Percentiles rank a stretch among this genome's conserved stretches.
These are phyloP conservation scores for Lepisosteus osseus DNA, from an alignment of 2,113 vertebrate species.

Conservation along the genomic window DNA sequence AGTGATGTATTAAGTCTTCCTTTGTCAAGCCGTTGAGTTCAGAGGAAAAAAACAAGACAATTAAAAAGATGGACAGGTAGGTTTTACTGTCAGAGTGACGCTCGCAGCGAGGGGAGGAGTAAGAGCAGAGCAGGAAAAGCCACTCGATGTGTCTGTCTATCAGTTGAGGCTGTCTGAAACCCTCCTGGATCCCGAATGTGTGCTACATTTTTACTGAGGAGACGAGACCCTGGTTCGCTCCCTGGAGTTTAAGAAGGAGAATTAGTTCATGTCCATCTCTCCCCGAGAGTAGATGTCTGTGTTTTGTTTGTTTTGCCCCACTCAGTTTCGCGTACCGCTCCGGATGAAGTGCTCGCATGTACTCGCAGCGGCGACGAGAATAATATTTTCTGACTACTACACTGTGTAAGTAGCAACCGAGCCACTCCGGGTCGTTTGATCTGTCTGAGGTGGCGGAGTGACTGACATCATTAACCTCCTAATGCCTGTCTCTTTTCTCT, in stretches of 20 bases:
- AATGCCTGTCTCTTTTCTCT: constrained; percentile 72
- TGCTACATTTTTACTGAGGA: constrained; percentile 85
- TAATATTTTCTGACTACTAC: constrained; percentile 60
- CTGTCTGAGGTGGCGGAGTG: constrained; percentile 87
- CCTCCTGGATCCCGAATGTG: constrained; percentile 87
- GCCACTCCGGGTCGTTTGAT: constrained; percentile 74
- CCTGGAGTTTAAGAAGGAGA: constrained; percentile 70
- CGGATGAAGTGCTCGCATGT: constrained; percentile 66
- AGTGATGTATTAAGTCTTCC: constrained; percentile 59
- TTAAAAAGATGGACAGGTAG: constrained; percentile 98
- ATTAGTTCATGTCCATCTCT: constrained; percentile 74
- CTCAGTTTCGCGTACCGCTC: constrained; percentile 66
- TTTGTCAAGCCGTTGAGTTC: constrained; percentile 73
- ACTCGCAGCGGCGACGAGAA: constrained; percentile 56
- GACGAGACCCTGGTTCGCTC: constrained; percentile 74
- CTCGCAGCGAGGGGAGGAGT: constrained; percentile 87
- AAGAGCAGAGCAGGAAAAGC: constrained; percentile 93
- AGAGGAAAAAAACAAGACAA: constrained; percentile 75
- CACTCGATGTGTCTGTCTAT: constrained; percentile 99
- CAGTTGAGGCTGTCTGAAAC: constrained; percentile 96
- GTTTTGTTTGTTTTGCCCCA: constrained; percentile 53
- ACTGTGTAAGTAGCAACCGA: constrained; percentile 71
- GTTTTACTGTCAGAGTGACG: constrained; percentile 99
- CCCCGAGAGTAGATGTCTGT: constrained; percentile 76
- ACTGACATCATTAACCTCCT: constrained; percentile 88